These are phyloP conservation scores for Perithous albicinctus DNA, from an alignment of 2,888 invertebrate genomes.

Conservation along the genomic window DNA sequence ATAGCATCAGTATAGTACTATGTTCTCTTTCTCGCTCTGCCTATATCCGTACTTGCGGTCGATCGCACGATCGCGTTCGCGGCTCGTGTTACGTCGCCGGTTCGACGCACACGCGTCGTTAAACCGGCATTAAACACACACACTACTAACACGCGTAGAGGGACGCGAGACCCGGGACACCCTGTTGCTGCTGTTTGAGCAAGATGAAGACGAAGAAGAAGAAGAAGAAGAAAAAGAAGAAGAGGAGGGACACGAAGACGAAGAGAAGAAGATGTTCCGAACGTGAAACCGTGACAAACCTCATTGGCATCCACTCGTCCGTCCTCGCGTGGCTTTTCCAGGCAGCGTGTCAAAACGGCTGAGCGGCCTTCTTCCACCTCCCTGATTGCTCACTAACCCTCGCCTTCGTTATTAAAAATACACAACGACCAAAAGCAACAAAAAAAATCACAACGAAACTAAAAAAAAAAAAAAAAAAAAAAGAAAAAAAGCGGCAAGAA, in stretches of 20 bases:
- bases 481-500: neutral
- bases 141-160: neutral
- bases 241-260: neutral
- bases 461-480: neutral
- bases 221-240: neutral
- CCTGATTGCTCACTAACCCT: neutral
- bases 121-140: constrained; percentile 22
- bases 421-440: neutral
- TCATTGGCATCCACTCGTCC: constrained; percentile 15
- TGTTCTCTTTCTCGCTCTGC: constrained; percentile 25
- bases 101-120: constrained; percentile 27
- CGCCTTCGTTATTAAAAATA: constrained; percentile 28
- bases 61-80: constrained; percentile 61
- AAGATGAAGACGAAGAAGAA: neutral
- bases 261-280: constrained; percentile 14
- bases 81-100: constrained; percentile 56
- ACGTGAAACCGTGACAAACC: constrained; percentile 37
- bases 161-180: constrained; percentile 14
- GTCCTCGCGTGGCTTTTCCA: constrained; percentile 29
- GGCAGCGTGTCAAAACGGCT: neutral
- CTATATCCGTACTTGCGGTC: constrained; percentile 58
- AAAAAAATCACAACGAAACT: neutral
- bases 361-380: neutral
- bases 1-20: neutral
- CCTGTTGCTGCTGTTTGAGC: constrained; percentile 21